A percentile compares a stretch with the other conserved stretches of the same genome.
phyloP scores from a whole-genome alignment of 2,797 vertebrate genomes.

The Pelodytes ibericus region DNA sequence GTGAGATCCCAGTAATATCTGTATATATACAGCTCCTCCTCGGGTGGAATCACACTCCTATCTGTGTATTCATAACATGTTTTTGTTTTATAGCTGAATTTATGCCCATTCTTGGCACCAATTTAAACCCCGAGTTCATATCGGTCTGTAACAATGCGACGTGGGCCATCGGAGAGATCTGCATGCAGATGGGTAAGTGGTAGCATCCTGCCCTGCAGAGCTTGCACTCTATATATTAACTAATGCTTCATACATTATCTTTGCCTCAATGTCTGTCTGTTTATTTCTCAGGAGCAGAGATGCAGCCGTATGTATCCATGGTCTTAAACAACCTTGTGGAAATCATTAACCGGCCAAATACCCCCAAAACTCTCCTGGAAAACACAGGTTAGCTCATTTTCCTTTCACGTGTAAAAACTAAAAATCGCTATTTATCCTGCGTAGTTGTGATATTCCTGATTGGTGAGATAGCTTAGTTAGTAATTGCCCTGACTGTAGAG shows the following conservation, averaged over 20 bases:
- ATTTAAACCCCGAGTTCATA: slow-evolving; percentile 93
- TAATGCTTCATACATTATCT: too few species aligned
- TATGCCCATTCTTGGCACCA: slow-evolving; percentile 93
- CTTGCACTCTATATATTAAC: slow-evolving; percentile 4
- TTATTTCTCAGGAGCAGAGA: slow-evolving; percentile 81
- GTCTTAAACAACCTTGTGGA: slow-evolving; percentile 91
- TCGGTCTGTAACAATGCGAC: slow-evolving; percentile 95
- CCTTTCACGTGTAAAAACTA: too few species aligned
- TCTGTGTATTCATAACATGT: not conserved
- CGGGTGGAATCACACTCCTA: too few species aligned
- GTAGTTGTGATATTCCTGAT: too few species aligned
- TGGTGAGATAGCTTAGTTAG: too few species aligned
- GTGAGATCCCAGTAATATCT: not conserved
- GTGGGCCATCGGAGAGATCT: slow-evolving; percentile 96
- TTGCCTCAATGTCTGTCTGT: not conserved
- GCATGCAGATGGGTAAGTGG: slow-evolving; percentile 92
- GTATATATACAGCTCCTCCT: not conserved
- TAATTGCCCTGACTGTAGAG: too few species aligned
- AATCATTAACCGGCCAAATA: slow-evolving; percentile 94
- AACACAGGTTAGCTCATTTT: slow-evolving; percentile 80
- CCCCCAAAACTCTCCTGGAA: slow-evolving; percentile 91
- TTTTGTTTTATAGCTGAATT: slow-evolving; percentile 80
- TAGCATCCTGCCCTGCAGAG: not conserved
- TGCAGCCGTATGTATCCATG: slow-evolving; percentile 93
- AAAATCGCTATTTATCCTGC: too few species aligned